Conservation (phyloP, 2,797 vertebrate species). For the Bryconaethiops microstoma region DNA sequence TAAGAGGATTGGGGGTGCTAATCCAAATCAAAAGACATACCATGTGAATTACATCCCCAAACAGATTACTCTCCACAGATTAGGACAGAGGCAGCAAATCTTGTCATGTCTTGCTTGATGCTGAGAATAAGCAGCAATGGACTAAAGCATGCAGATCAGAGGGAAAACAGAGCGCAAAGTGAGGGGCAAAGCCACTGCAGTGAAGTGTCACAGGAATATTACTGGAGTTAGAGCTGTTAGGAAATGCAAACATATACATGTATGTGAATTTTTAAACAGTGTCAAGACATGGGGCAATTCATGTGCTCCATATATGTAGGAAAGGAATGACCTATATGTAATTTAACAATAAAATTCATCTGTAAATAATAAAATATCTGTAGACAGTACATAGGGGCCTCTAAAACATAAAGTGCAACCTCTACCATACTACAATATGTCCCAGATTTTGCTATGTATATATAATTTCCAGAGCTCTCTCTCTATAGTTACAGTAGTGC, state of each 20-base stretch:
- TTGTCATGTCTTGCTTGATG: constrained; percentile 67
- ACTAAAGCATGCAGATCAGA: constrained; percentile 38
- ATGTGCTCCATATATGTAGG: too few species aligned
- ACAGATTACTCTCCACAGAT: constrained; percentile 81
- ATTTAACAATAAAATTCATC: too few species aligned
- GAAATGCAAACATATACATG: neutral
- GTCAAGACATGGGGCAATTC: too few species aligned
- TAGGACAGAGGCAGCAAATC: constrained; percentile 69
- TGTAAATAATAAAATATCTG: too few species aligned
- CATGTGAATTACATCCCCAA: constrained; percentile 87
- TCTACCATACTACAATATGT: too few species aligned
- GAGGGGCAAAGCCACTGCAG: constrained; percentile 20
- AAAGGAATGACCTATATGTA: too few species aligned
- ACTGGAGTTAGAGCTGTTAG: constrained; percentile 24
- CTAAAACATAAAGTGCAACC: too few species aligned
- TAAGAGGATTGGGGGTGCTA: constrained; percentile 83
- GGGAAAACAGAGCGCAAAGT: constrained; percentile 6
- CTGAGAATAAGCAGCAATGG: constrained; percentile 48
- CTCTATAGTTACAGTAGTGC: too few species aligned
- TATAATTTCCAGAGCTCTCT: too few species aligned
- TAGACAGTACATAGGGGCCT: too few species aligned
- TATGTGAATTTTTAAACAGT: too few species aligned
- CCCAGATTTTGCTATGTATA: too few species aligned
- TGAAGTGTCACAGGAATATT: constrained; percentile 20
- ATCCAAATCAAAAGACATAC: constrained; percentile 86